phyloP scores from a whole-genome alignment of 92 coral and sea anemone genomes.

The Ricordea florida region DNA sequence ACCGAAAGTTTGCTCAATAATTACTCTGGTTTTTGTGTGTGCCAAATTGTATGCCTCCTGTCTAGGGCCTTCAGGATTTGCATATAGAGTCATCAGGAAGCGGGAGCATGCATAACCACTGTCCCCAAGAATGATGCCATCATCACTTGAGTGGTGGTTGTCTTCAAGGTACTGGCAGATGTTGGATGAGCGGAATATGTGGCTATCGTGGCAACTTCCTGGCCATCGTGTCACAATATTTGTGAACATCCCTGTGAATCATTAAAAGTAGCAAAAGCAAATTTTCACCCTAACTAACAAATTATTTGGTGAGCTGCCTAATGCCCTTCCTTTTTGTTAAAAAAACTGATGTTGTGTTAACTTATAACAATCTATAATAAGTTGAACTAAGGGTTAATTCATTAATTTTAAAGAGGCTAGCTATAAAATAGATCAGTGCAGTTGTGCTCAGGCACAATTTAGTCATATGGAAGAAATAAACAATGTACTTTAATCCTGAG shows the following conservation, averaged over 20 bases:
- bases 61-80: not conserved
- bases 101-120: constrained; percentile 47
- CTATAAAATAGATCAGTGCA: too few species aligned
- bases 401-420: too few species aligned
- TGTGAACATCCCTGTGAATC: constrained; percentile 61
- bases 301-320: too few species aligned
- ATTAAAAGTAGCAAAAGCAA: constrained; percentile 1
- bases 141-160: constrained; percentile 25
- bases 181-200: constrained; percentile 17
- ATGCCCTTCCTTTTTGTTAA: too few species aligned
- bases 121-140: constrained; percentile 59
- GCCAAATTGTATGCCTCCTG: constrained; percentile 44
- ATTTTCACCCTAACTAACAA: too few species aligned
- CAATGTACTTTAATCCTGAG: too few species aligned
- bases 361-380: too few species aligned
- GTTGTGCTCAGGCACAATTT: too few species aligned
- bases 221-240: constrained; percentile 64
- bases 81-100: constrained; percentile 53
- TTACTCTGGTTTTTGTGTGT: constrained; percentile 44
- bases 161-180: constrained; percentile 40
- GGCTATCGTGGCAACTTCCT: constrained; percentile 29
- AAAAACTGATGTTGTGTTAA: too few species aligned
- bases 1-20: constrained; percentile 63
- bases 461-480: too few species aligned
- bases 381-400: too few species aligned